These are phyloP conservation scores for Zeuzera pyrina DNA, from an alignment of 2,888 invertebrate species.

Conservation along the genomic window DNA sequence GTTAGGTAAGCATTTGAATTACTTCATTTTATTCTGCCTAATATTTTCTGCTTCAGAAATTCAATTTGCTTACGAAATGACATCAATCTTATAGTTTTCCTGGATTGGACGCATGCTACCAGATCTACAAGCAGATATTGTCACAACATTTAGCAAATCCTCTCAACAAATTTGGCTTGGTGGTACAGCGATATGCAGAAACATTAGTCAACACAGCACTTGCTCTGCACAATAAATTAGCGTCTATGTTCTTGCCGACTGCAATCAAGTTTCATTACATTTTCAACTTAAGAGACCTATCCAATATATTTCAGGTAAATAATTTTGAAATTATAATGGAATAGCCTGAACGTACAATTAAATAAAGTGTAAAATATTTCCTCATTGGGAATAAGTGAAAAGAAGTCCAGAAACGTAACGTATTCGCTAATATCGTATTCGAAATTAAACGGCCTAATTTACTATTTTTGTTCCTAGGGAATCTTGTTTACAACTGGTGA, in stretches of 20 bases:
- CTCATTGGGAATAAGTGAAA: no score
- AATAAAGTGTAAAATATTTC: slow-evolving; percentile 1
- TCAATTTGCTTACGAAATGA: not conserved
- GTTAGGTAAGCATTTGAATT: slow-evolving; percentile 71
- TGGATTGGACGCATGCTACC: slow-evolving; percentile 82
- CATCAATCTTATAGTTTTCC: slow-evolving; percentile 79
- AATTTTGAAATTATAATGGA: no score
- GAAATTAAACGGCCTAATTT: no score
- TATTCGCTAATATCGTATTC: no score
- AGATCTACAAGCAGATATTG: slow-evolving; percentile 89
- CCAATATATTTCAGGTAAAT: slow-evolving; percentile 92
- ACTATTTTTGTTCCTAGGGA: no score
- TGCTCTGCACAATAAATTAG: slow-evolving; percentile 82
- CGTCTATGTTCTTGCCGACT: slow-evolving; percentile 88
- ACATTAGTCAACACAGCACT: slow-evolving; percentile 81
- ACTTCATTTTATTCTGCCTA: no score
- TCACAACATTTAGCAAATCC: slow-evolving; percentile 80
- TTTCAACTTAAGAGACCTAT: slow-evolving; percentile 93
- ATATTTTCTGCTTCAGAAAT: no score
- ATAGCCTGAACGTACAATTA: not conserved
- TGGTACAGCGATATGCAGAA: slow-evolving; percentile 73
- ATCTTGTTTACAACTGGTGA: slow-evolving; percentile 87
- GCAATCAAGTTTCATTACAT: slow-evolving; percentile 96
- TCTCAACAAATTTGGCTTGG: slow-evolving; percentile 76
- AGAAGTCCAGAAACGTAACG: no score